Evolutionary conservation across 1,140 invertebrate genomes (phyloP), one percentile per base, ranked within the genome.

Genomic region (Dendroctonus valens): DNA sequence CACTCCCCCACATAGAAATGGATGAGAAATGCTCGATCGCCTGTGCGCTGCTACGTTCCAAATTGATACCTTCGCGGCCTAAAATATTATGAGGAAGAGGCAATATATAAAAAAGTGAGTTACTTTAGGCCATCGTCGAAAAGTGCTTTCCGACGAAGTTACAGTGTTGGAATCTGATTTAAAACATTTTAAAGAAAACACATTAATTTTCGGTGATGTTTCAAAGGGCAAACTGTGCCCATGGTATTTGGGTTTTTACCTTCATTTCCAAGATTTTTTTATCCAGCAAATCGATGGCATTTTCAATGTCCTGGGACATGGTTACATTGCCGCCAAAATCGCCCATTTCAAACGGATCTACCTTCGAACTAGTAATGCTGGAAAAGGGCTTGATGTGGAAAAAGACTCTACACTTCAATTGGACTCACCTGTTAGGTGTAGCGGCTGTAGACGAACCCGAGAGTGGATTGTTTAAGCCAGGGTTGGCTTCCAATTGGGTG

Each of bases 261-360:
- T 92, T 91, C 89, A 92, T 91, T 80, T 92, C 91, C 64, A 89
- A 79, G 69, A 92, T 85, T 74, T 86, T 85, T 74, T 90, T 91
- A 75, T 92, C 91, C 72, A 92, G 78, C 62, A 91, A 83, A 55
- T 88, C 88, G 69, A 91, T 89, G 59, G 87, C 86, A 75, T 84
- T 86, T 79, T 89, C 86, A 58, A 87, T 78, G 70, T 87, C 85
- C 67, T 85, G 82, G 39, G 77, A 72, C 11, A 81, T 75, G n/a
- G 80, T 76, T 6, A 78, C 71, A 9, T 80, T 80, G 5, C 80
- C 78, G 55, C 81, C 82, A 74, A 91, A 91, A 73, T 90, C 89
- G 15, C 87, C 87, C 85, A 94, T 94, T 70, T 93, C 92, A 76
- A 94, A 94, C 5, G 84, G 84, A 69, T 85, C 83, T n/a, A 70